Conservation (phyloP, 2,113 vertebrate genomes). For the Petroica traversi region DNA sequence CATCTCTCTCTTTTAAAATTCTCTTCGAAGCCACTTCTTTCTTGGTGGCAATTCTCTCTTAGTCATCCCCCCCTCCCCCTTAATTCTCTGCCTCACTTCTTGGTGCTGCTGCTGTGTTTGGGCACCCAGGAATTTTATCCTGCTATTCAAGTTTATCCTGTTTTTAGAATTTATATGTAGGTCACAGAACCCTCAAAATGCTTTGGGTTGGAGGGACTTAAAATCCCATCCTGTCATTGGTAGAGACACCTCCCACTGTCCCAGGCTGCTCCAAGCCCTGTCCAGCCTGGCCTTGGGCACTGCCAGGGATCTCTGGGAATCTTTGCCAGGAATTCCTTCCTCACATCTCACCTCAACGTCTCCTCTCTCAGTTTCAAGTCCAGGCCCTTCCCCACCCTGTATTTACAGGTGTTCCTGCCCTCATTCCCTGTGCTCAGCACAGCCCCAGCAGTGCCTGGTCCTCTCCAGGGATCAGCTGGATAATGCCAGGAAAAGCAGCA, state of each 20-base stretch:
- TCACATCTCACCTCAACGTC: not conserved
- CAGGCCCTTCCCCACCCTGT: not conserved
- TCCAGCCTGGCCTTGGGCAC: not conserved
- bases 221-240: not conserved
- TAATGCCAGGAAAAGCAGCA: fast-evolving
- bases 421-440: fast-evolving
- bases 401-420: not conserved
- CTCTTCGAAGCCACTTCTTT: not conserved
- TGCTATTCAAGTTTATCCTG: not conserved
- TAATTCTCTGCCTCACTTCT: not conserved
- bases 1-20: not conserved
- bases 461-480: not conserved
- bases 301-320: not conserved
- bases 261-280: fast-evolving
- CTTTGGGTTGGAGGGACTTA: not conserved
- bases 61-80: not conserved
- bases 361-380: not conserved
- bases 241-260: not conserved
- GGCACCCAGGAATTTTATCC: not conserved
- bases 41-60: not conserved
- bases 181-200: not conserved
- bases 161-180: not conserved
- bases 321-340: not conserved
- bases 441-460: not conserved
- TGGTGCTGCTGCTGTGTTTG: not conserved